These are phyloP conservation scores for Mactra quadrangularis DNA, from an alignment of 1,140 invertebrate genomes.

Conservation along the genomic window DNA sequence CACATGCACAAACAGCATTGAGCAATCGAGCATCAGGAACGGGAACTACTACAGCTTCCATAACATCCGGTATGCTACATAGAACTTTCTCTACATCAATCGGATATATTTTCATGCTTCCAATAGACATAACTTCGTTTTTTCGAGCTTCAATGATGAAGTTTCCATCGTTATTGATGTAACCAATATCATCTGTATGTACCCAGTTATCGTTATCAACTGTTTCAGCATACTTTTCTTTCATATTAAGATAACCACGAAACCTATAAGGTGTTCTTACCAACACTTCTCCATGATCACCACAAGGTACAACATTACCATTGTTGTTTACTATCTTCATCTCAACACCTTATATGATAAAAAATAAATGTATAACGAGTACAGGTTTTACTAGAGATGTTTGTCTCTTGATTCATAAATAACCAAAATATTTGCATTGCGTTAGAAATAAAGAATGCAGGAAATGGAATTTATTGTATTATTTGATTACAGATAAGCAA, in stretches of 20 bases:
- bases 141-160: conserved; percentile 23
- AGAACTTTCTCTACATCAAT: conserved; percentile 22
- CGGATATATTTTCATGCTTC: conserved; percentile 20
- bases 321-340: conserved; percentile 51
- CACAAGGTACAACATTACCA: conserved; percentile 28
- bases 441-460: no score
- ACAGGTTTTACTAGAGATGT: no score
- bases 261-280: conserved; percentile 5
- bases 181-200: conserved; percentile 43
- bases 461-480: no score
- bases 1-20: conserved; percentile 20
- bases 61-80: neutral
- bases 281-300: conserved; percentile 35
- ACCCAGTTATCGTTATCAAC: conserved; percentile 45
- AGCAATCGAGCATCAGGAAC: conserved; percentile 33
- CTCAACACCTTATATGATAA: no score
- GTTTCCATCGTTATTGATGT: conserved; percentile 31
- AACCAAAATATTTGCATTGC: no score
- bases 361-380: neutral
- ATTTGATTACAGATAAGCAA: no score
- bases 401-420: no score
- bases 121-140: conserved; percentile 43
- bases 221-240: neutral
- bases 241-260: neutral
- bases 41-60: conserved; percentile 1